Percentiles rank a stretch among this genome's conserved stretches.
phyloP scores from a whole-genome alignment of 2,888 invertebrate species.

The Xanthia togata region DNA sequence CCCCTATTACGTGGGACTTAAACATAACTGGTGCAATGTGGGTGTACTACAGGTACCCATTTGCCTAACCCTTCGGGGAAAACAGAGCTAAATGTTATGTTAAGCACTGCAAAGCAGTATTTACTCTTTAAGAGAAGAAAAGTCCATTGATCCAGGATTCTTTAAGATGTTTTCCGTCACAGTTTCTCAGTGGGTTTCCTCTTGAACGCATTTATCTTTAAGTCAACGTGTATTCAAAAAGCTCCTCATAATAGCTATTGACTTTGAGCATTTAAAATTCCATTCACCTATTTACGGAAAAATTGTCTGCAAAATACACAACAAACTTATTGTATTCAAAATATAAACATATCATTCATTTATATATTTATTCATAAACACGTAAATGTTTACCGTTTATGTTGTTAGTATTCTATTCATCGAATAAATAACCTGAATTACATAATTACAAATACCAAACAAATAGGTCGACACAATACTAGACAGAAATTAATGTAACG shows the following conservation, averaged over 20 bases:
- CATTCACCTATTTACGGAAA: conserved; percentile 1
- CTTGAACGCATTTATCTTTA: conserved; percentile 13
- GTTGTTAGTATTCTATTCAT: conserved; percentile 21
- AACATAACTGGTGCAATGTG: not conserved
- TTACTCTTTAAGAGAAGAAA: not conserved
- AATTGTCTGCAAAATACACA: not conserved
- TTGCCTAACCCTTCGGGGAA: not conserved
- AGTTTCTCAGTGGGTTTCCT: not conserved
- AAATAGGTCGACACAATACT: conserved; percentile 50
- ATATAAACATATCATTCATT: conserved; percentile 15
- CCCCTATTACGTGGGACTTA: not conserved
- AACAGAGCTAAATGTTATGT: not conserved
- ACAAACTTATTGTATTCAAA: conserved; percentile 8
- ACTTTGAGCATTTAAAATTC: conserved; percentile 18
- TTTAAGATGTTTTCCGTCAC: not conserved
- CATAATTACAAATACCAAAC: conserved; percentile 36
- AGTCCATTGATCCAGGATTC: not conserved
- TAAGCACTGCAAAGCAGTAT: not conserved
- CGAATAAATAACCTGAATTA: conserved; percentile 40
- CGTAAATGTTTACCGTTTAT: conserved; percentile 9
- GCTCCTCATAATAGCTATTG: not conserved
- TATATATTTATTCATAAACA: conserved; percentile 41
- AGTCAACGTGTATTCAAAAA: conserved; percentile 15
- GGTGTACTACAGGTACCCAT: not conserved
- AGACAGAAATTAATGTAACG: conserved; percentile 75